phyloP scores from a whole-genome alignment of 2,797 vertebrate genomes.

The Lagorchestes hirsutus region DNA sequence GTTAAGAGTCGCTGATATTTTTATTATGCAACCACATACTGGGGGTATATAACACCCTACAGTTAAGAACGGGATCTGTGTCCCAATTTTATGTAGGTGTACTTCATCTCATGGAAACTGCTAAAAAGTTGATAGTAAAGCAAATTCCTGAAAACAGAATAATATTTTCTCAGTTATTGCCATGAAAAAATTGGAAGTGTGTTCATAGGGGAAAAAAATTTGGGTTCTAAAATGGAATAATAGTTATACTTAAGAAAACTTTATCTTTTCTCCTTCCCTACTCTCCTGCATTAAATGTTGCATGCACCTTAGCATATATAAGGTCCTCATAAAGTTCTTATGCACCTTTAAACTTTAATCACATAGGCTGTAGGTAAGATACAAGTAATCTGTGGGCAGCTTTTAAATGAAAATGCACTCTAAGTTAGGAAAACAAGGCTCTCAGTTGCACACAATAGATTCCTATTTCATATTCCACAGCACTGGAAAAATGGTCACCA shows the following conservation, averaged over 20 bases:
- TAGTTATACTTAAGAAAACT: not conserved
- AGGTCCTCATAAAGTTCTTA: not conserved
- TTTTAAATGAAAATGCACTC: not conserved
- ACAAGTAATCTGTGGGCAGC: not conserved
- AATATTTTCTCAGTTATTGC: not conserved
- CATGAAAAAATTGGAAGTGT: conserved; percentile 35
- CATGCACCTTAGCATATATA: not conserved
- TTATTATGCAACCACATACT: not conserved
- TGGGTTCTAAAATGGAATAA: not conserved
- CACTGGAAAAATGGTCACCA: not conserved
- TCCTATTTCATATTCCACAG: not conserved
- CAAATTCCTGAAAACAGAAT: conserved; percentile 15
- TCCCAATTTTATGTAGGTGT: not conserved
- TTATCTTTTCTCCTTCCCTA: not conserved
- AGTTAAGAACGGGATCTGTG: not conserved
- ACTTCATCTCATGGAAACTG: conserved; percentile 12
- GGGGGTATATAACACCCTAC: not conserved
- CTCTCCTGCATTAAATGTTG: not conserved
- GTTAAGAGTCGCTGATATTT: not conserved
- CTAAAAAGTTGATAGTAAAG: conserved; percentile 17
- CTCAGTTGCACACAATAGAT: not conserved
- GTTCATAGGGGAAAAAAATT: not conserved
- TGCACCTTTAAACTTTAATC: not conserved
- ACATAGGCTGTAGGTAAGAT: not conserved
- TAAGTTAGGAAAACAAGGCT: not conserved